phyloP scores from a whole-genome alignment of 2,797 vertebrate genomes.

The Clarias pachynema region DNA sequence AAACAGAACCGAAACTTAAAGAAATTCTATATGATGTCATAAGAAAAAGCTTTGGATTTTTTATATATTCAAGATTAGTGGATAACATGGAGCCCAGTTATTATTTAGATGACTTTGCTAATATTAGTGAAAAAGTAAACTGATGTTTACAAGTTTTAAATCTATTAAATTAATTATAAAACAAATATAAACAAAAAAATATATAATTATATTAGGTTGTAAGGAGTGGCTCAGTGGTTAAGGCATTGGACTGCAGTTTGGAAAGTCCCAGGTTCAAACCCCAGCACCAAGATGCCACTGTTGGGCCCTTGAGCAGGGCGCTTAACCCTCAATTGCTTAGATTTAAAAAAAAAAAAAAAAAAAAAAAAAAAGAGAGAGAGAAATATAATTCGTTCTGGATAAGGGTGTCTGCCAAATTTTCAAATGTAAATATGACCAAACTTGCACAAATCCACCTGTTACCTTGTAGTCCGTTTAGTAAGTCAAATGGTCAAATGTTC shows the following conservation, averaged over 20 bases:
- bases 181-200: background rate
- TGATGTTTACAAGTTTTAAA: background rate
- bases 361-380: too few species aligned
- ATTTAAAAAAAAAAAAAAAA: too few species aligned
- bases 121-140: background rate
- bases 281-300: too few species aligned
- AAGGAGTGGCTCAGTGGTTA: too few species aligned
- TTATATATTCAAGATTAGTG: background rate
- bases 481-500: background rate
- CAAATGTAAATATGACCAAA: background rate
- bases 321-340: too few species aligned
- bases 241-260: too few species aligned
- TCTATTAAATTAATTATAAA: background rate
- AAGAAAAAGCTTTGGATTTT: background rate
- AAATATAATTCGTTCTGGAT: too few species aligned
- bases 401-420: too few species aligned
- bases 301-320: too few species aligned
- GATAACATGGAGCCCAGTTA: background rate
- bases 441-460: too few species aligned
- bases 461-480: background rate
- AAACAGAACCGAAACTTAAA: background rate
- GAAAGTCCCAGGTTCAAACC: too few species aligned
- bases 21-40: background rate
- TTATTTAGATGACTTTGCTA: background rate
- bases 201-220: too few species aligned